A percentile compares a stretch with the other conserved stretches of the same genome.
Evolutionary conservation across 2,797 vertebrate genomes (phyloP).

Genomic region (Neosalanx taihuensis): DNA sequence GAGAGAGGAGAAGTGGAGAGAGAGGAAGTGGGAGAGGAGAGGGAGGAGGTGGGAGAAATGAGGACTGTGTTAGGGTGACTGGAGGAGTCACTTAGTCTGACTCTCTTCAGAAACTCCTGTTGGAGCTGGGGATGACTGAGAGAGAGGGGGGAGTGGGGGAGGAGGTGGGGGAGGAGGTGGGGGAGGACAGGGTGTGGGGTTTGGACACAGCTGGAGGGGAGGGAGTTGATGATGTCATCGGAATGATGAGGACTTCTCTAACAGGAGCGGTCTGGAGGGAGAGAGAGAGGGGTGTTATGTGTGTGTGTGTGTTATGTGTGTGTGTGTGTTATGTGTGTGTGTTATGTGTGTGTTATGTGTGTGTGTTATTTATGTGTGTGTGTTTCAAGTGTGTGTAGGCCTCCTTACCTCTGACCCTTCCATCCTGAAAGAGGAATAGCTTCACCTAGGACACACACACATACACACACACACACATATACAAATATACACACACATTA

Average conservation of each 20-base stretch:
- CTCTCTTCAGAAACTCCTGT: constrained; percentile 28
- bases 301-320: too few relatives aligned
- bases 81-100: background rate
- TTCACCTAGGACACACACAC: background rate
- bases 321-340: too few relatives aligned
- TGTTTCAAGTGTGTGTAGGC: too few relatives aligned
- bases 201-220: background rate
- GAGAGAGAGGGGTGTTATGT: too few relatives aligned
- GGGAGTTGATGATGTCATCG: constrained; percentile 3
- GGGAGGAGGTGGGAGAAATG: constrained; percentile 3
- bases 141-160: constrained; percentile 15
- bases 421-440: background rate
- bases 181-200: background rate
- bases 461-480: constrained; percentile 5
- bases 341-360: too few relatives aligned
- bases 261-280: background rate
- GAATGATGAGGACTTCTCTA: constrained; percentile 12
- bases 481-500: background rate
- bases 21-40: background rate
- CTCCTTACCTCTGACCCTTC: background rate
- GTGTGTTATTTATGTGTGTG: too few relatives aligned
- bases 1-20: background rate
- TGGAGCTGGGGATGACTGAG: constrained; percentile 45
- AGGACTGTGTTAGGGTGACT: background rate
- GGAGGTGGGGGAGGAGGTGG: constrained; percentile 16